Evolutionary conservation across 2,888 invertebrate species (phyloP).

Genomic region (Atethmia centrago): DNA sequence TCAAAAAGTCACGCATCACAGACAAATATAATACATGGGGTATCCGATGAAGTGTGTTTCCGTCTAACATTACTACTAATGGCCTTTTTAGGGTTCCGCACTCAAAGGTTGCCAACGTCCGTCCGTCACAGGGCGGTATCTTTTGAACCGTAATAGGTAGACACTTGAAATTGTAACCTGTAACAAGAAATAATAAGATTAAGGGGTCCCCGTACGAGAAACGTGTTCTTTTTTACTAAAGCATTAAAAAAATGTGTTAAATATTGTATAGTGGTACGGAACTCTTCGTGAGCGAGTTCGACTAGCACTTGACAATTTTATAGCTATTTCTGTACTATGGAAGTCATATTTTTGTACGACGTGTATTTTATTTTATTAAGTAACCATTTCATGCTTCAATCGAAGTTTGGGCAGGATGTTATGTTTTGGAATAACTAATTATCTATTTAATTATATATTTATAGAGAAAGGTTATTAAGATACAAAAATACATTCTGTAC

Average conservation of each 20-base stretch:
- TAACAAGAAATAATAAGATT: too few species aligned
- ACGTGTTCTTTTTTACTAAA: too few species aligned
- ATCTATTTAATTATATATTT: background rate
- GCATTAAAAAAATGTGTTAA: too few species aligned
- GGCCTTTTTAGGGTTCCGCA: conserved; percentile 11
- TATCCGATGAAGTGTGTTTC: conserved; percentile 76
- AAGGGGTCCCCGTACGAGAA: too few species aligned
- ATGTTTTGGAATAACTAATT: background rate
- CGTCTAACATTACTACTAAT: conserved; percentile 55
- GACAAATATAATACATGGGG: conserved; percentile 62
- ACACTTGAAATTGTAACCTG: too few species aligned
- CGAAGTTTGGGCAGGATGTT: conserved; percentile 22
- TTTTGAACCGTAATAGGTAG: too few species aligned
- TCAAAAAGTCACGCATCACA: conserved; percentile 51
- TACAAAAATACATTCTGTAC: background rate
- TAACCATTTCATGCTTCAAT: conserved; percentile 22
- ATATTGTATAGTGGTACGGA: too few species aligned
- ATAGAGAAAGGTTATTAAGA: background rate
- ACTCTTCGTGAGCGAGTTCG: too few species aligned
- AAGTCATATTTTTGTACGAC: conserved; percentile 28
- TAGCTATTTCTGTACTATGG: conserved; percentile 33
- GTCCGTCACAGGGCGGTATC: too few species aligned
- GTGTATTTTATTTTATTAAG: conserved; percentile 12
- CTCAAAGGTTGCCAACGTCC: too few species aligned
- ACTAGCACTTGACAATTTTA: background rate